Conservation (phyloP, 2,113 vertebrate genomes). For the Coracopsis vasa region DNA sequence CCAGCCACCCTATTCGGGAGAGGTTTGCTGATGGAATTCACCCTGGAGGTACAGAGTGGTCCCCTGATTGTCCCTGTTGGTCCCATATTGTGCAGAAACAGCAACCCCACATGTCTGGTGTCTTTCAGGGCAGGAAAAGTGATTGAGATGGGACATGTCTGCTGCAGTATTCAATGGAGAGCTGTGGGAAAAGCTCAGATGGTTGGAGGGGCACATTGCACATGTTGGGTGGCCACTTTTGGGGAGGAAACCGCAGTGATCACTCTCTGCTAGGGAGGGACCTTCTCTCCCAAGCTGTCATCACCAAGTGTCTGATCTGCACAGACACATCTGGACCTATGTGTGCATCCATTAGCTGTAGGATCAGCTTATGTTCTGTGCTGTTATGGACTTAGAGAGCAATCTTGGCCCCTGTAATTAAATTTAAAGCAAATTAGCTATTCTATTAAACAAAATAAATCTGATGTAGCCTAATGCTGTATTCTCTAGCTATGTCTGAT, state of each 20-base stretch:
- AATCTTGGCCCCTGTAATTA: constrained; percentile 67
- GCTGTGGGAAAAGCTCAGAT: background rate
- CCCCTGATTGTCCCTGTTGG: background rate
- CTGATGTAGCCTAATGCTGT: constrained; percentile 61
- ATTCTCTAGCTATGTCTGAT: constrained; percentile 63
- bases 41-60: background rate
- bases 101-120: background rate
- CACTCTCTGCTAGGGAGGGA: background rate
- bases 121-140: background rate
- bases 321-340: background rate
- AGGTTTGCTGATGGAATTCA: background rate
- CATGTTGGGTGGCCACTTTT: background rate
- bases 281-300: fast-evolving
- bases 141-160: background rate
- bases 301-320: background rate
- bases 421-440: constrained; percentile 67
- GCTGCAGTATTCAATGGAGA: background rate
- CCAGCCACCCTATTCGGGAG: background rate
- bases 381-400: constrained; percentile 44
- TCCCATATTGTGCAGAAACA: background rate
- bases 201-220: background rate
- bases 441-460: constrained; percentile 70
- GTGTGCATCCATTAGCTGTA: background rate
- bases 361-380: constrained; percentile 39
- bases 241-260: background rate